These are phyloP conservation scores for Umimayanthus chanpuru DNA, from an alignment of 92 coral and sea anemone genomes.

Conservation along the genomic window DNA sequence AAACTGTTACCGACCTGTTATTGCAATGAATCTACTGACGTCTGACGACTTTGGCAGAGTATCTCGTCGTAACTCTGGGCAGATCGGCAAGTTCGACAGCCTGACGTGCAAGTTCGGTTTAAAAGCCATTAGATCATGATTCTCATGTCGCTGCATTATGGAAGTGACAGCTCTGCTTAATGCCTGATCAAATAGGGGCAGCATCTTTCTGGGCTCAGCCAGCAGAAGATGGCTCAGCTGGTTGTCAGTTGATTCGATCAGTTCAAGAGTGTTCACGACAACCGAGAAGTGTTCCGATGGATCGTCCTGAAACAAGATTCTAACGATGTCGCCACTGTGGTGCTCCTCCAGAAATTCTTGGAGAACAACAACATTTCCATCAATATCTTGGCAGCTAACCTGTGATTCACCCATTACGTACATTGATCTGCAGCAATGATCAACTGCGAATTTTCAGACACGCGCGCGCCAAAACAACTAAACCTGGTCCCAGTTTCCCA, in stretches of 20 bases:
- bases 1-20: constrained; percentile 74
- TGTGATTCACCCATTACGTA: constrained; percentile 2
- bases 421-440: too few relatives aligned
- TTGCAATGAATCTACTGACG: constrained; percentile 81
- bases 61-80: constrained; percentile 91
- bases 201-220: constrained; percentile 79
- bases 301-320: constrained; percentile 76
- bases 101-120: constrained; percentile 85
- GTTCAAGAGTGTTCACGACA: constrained; percentile 88
- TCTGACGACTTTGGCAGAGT: constrained; percentile 94
- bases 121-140: constrained; percentile 68
- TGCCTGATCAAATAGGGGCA: constrained; percentile 92
- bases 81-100: constrained; percentile 86
- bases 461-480: too few relatives aligned
- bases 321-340: constrained; percentile 71
- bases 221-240: constrained; percentile 79
- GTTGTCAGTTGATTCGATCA: constrained; percentile 84
- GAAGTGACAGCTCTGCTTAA: constrained; percentile 69
- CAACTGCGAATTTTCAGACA: too few relatives aligned
- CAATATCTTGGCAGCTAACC: constrained; percentile 52
- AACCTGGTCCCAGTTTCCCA: too few relatives aligned
- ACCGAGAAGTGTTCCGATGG: constrained; percentile 78
- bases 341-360: constrained; percentile 85
- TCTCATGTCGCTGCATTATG: constrained; percentile 72
- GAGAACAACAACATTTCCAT: constrained; percentile 63